These are phyloP conservation scores for Rostratula benghalensis DNA, from an alignment of 2,113 vertebrate genomes.

Conservation along the genomic window DNA sequence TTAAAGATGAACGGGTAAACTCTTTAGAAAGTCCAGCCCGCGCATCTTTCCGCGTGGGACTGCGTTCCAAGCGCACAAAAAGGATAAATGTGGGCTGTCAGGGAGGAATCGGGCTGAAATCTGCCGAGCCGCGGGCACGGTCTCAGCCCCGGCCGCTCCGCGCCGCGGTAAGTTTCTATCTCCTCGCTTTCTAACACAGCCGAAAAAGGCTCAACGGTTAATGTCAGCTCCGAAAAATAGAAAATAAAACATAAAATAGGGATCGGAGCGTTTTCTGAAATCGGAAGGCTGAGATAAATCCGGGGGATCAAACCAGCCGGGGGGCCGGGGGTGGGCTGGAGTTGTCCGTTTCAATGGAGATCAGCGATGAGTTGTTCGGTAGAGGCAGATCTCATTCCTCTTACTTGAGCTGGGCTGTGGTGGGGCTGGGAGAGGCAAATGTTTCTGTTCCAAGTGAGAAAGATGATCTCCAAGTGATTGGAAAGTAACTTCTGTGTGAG, in stretches of 20 bases:
- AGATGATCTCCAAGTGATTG: neutral
- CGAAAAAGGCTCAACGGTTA: neutral
- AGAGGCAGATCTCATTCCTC: neutral
- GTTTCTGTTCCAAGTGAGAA: neutral
- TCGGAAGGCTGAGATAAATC: neutral
- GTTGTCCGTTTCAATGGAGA: neutral
- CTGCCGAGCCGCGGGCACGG: conserved; percentile 11
- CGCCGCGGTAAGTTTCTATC: conserved; percentile 63
- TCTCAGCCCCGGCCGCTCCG: conserved; percentile 3
- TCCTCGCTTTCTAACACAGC: neutral
- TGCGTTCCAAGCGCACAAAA: neutral
- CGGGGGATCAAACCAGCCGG: neutral
- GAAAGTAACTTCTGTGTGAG: neutral
- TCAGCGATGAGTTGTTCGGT: neutral
- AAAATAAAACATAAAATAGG: neutral
- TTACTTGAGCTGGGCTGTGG: neutral
- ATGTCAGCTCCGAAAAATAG: neutral
- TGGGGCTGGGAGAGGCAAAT: neutral
- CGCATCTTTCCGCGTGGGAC: neutral
- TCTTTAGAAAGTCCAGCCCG: neutral
- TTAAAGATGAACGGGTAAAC: conserved; percentile 42
- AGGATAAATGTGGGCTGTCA: conserved; percentile 54
- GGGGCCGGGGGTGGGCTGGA: neutral
- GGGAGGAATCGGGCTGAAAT: conserved; percentile 26
- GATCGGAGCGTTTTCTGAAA: neutral